Base-by-base conservation (phyloP, 2,888 invertebrate genomes). In the Lagria hirta region DNA sequence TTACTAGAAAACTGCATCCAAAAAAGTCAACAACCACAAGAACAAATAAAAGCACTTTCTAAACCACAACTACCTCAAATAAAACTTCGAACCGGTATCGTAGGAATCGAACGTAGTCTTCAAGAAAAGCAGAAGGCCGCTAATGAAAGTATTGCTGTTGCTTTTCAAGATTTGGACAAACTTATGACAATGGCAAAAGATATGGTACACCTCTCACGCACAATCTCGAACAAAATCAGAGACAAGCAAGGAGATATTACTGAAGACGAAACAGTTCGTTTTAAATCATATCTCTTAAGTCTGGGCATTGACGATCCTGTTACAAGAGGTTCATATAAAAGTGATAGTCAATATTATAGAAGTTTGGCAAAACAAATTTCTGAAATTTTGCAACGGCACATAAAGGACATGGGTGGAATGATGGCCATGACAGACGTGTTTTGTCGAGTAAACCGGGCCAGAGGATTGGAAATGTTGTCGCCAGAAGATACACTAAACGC, bases 251-350 rank as follows among this genome's bases (percentile, higher is more conserved):
- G 95, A 23, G 91, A 93, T 63, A 91, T 97, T 52, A 92, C 93
- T 2, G 95, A 97, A 71, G 97, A 99, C 74, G 98, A 98, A 75
- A 98, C 98, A 4, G 82, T 96, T 3, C 82, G 87, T 58, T 98
- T 99, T 69, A 97, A 98, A 68, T 88, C 96, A 0, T 96, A 98
- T 69, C 75, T 99, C 29, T 81, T 99, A 74, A 97, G 96, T 68
- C 78, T 99, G 61, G 99, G 99, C 57, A 95, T 99, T 54, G 93
- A 94, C 64, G 97, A 99, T 75, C 98, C 98, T 1, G 98, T 98
- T 0, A 98, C 97, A 0, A 82, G 95, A 64, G 92, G 92, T 62
- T 82, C 88, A 6, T 93, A 86, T 65, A 87, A 88, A 64, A 87
- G 85, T 37, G 90, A 91, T 52, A 83, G 84, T 7, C 85, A 86